These are phyloP conservation scores for Pygoscelis antarcticus DNA, from an alignment of 2,113 vertebrate species.

Conservation along the genomic window DNA sequence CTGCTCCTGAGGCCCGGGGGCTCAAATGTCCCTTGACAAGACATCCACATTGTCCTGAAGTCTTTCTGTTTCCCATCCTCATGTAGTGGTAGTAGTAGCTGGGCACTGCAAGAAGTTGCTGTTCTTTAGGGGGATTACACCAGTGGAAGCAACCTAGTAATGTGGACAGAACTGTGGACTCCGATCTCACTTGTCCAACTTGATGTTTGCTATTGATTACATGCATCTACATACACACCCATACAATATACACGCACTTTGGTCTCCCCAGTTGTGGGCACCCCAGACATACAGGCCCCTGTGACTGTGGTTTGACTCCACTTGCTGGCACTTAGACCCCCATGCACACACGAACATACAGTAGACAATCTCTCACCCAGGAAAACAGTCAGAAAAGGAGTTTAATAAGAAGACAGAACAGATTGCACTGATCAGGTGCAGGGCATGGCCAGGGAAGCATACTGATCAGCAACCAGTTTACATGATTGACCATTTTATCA, in stretches of 20 bases:
- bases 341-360: neutral
- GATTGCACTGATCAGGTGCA: neutral
- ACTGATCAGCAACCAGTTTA: neutral
- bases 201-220: neutral
- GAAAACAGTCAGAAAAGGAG: neutral
- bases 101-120: neutral
- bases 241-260: neutral
- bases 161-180: neutral
- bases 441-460: neutral
- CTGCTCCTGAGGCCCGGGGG: neutral
- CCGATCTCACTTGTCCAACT: neutral
- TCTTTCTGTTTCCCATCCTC: neutral
- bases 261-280: neutral
- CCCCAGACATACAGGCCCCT: neutral
- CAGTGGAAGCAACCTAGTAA: neutral
- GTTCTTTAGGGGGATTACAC: neutral
- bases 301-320: neutral
- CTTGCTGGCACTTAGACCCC: neutral
- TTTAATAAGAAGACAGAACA: neutral
- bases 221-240: accelerated
- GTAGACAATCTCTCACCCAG: neutral
- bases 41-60: neutral
- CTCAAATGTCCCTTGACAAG: neutral
- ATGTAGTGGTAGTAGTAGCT: neutral
- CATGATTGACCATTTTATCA: neutral